Percentiles rank a stretch among this genome's conserved stretches.
Evolutionary conservation across 1,140 invertebrate genomes (phyloP).

Genomic region (Carposina sasakii): DNA sequence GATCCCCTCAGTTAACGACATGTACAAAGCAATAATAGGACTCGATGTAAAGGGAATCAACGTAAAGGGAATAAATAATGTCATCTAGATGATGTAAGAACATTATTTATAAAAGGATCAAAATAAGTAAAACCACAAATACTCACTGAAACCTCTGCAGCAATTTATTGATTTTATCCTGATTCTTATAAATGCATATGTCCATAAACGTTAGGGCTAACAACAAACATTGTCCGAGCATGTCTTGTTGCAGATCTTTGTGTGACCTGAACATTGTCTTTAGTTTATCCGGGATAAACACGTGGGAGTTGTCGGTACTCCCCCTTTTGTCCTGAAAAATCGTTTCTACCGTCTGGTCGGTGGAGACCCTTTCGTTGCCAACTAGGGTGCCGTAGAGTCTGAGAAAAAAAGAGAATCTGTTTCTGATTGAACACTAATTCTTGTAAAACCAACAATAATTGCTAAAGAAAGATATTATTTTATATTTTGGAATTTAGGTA

Average conservation of each 20-base stretch:
- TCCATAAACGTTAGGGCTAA: conserved; percentile 66
- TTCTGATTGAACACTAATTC: too few relatives aligned
- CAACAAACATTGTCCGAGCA: conserved; percentile 58
- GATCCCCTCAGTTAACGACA: too few relatives aligned
- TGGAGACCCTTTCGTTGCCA: conserved; percentile 62
- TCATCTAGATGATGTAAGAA: too few relatives aligned
- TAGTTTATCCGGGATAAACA: conserved; percentile 33
- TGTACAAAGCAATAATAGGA: too few relatives aligned
- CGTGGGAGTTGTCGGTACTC: conserved; percentile 26
- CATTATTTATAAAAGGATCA: too few relatives aligned
- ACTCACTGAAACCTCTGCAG: conserved; percentile 18
- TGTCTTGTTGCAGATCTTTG: conserved; percentile 55
- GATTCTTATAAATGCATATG: conserved; percentile 59
- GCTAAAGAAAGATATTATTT: too few relatives aligned
- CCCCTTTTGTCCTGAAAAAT: conserved; percentile 31
- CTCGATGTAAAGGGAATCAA: too few relatives aligned
- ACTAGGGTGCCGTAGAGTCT: conserved; percentile 65
- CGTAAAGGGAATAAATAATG: too few relatives aligned
- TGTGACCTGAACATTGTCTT: conserved; percentile 39
- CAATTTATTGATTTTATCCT: conserved; percentile 44
- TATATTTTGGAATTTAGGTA: too few relatives aligned
- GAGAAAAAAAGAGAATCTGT: conserved; percentile 23
- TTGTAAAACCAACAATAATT: too few relatives aligned
- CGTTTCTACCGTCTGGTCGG: conserved; percentile 57
- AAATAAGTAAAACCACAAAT: not conserved